phyloP scores from a whole-genome alignment of 1,140 invertebrate genomes.

The Danaus plexippus region DNA sequence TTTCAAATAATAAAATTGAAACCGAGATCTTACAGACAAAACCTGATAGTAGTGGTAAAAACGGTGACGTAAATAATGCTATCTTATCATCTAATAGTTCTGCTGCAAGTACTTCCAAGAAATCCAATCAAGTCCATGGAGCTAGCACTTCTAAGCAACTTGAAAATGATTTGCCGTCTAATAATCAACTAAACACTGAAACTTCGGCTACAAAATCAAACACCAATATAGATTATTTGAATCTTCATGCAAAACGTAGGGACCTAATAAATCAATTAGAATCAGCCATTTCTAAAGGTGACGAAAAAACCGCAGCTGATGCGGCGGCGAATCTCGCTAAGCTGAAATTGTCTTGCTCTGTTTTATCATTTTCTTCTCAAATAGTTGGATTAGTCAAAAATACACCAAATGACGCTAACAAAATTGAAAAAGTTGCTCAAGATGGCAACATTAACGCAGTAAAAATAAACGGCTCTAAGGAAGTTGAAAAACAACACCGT shows the following conservation, averaged over 20 bases:
- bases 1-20: not conserved
- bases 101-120: no score
- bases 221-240: constrained; percentile 20
- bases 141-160: no score
- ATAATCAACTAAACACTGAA: not conserved
- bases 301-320: constrained; percentile 55
- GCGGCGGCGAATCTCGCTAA: constrained; percentile 57
- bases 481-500: not conserved
- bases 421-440: no score
- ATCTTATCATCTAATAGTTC: no score
- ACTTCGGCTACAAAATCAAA: constrained; percentile 3
- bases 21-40: no score
- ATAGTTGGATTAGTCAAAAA: constrained; percentile 27
- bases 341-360: constrained; percentile 55
- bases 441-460: not conserved
- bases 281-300: constrained; percentile 56
- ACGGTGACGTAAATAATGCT: no score
- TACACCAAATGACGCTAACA: no score
- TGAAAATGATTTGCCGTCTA: no score
- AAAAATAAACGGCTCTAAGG: not conserved
- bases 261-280: constrained; percentile 59
- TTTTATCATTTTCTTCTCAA: constrained; percentile 61
- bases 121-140: no score
- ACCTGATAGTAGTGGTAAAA: no score
- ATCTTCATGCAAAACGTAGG: constrained; percentile 43